Evolutionary conservation across 1,140 invertebrate genomes (phyloP), one percentile per base, ranked within the genome.

Genomic region (Paramacrobiotus metropolitanus): DNA sequence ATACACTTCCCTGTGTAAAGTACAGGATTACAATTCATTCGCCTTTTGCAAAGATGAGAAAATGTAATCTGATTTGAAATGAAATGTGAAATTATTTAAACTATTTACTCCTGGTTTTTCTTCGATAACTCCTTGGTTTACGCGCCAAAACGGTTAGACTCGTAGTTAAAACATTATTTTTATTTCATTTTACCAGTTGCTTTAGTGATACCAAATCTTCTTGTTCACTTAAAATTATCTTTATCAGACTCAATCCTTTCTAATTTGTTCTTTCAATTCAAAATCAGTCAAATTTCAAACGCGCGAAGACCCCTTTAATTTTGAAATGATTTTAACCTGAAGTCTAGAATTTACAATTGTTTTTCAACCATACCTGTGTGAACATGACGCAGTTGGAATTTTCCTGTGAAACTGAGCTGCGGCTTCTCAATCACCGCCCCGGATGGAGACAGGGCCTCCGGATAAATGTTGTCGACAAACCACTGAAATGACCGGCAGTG

Each of bases 391-490:
- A 83, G 83, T 68, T 86, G 83, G 62, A 80, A 81, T 59, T 78
- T 64, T 60, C 45, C 80, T 63, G 79, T 64, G 62, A 61, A 60
- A n/a, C 29, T 63, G 60, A 29, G 60, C 61, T 30, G 44, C 24
- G 31, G 62, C n/a, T 21, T 29, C 30, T 21, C 63, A n/a, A 15
- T 60, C 30, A 18, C 31, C 55, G 34, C 64, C 48, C 64, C 62
- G 21, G 62, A 34, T 20, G 64, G 61, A 29, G 69, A 65, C 21
- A 65, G 63, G 59, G 89, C 68, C 71, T 90, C 85, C 0, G 87
- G 88, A 71, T 92, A 93, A 2, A 97, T 78, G 69, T 85, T 85
- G 59, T 92, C 81, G 64, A 97, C 74, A 69, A 94, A 98, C 93
- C 93, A 97, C 31, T 83, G 77, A 70, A 97, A 97, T 61, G 81